Percentiles rank a stretch among this genome's conserved stretches.
Evolutionary conservation across 2,797 vertebrate genomes (phyloP).

Genomic region (Sebastes wilsoni): DNA sequence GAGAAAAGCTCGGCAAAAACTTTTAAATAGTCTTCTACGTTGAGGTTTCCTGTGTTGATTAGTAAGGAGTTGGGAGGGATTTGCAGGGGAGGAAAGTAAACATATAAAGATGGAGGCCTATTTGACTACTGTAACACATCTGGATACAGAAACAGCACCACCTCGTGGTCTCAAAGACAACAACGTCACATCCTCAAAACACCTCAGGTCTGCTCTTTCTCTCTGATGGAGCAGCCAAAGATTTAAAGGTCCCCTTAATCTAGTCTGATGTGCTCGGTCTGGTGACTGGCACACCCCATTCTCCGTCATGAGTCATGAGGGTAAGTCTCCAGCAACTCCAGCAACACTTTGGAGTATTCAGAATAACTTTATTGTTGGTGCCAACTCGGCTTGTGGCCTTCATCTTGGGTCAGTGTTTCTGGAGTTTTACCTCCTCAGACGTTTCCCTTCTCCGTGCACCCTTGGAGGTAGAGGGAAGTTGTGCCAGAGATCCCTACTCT

Average conservation of each 20-base stretch:
- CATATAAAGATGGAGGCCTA: background rate
- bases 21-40: background rate
- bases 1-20: background rate
- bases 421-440: background rate
- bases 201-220: background rate
- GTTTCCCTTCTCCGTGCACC: background rate
- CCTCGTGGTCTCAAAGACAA: background rate
- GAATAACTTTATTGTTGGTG: background rate
- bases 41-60: conserved; percentile 34
- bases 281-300: background rate
- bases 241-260: background rate
- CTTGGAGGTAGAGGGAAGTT: background rate
- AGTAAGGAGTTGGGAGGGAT: background rate
- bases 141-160: background rate
- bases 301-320: background rate
- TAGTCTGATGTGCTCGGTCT: background rate
- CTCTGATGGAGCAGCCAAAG: background rate
- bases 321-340: background rate
- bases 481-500: background rate
- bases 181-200: background rate
- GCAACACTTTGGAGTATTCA: background rate
- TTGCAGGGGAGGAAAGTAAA: background rate
- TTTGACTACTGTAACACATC: background rate
- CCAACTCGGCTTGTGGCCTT: background rate
- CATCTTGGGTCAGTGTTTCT: background rate